These are phyloP conservation scores for Lypha dubia DNA, from an alignment of 2,888 invertebrate genomes.

Conservation along the genomic window DNA sequence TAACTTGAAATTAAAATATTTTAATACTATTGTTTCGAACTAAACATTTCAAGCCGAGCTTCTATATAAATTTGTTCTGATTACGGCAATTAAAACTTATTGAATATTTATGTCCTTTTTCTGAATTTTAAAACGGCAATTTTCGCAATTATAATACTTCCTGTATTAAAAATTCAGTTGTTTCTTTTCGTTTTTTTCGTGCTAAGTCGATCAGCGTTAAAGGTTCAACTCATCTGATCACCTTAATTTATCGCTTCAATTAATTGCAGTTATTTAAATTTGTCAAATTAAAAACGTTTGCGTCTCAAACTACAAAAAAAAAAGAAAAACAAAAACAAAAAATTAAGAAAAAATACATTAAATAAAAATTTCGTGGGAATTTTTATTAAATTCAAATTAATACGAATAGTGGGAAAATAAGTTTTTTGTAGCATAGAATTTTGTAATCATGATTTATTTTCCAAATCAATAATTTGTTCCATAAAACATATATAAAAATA, in stretches of 20 bases:
- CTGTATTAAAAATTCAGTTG: conserved; percentile 10
- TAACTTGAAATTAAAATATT: neutral
- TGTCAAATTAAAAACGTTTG: conserved; percentile 2
- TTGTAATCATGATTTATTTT: conserved; percentile 40
- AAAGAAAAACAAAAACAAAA: neutral
- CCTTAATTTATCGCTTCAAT: conserved; percentile 16
- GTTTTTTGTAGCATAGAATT: conserved; percentile 37
- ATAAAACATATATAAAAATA: neutral
- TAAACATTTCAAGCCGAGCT: neutral
- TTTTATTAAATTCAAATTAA: conserved; percentile 7
- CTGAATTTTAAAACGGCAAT: neutral
- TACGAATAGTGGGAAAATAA: conserved; percentile 43
- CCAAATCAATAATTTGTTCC: conserved; percentile 46
- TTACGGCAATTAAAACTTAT: neutral
- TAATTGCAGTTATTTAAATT: conserved; percentile 34
- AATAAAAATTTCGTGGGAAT: conserved; percentile 56
- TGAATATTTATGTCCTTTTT: conserved; percentile 4
- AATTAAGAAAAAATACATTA: neutral
- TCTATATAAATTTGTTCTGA: neutral
- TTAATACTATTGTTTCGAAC: neutral
- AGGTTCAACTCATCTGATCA: neutral
- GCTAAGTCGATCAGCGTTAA: neutral
- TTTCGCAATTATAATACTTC: neutral
- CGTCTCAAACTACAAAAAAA: neutral
- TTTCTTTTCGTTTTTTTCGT: too few species aligned